Percentiles rank a stretch among this genome's conserved stretches.
phyloP scores from a whole-genome alignment of 2,797 vertebrate species.

The Alfaro cultratus region DNA sequence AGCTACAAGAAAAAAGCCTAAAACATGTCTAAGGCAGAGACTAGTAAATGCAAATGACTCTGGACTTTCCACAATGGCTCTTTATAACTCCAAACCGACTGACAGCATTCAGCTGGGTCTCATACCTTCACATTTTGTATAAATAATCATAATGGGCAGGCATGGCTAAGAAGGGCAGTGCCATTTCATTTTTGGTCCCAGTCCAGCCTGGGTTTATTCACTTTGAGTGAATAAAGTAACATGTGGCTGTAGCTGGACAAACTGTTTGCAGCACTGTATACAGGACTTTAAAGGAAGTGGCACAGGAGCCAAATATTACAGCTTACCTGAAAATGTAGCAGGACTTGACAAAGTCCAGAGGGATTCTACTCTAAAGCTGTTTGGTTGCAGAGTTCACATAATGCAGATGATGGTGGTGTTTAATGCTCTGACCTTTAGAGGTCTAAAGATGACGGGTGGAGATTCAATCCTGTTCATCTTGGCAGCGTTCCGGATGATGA shows the following conservation, averaged over 20 bases:
- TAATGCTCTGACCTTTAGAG: conserved; percentile 78
- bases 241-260: not conserved
- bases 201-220: too few relatives aligned
- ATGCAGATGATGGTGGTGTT: too few relatives aligned
- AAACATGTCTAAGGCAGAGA: too few relatives aligned
- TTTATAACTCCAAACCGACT: too few relatives aligned
- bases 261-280: not conserved
- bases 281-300: not conserved
- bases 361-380: not conserved
- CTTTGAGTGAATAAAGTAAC: not conserved
- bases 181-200: too few relatives aligned
- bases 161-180: too few relatives aligned
- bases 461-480: conserved; percentile 81
- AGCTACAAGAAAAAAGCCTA: too few relatives aligned
- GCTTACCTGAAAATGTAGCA: not conserved
- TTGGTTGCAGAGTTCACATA: not conserved
- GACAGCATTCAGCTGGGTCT: too few relatives aligned
- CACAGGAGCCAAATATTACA: not conserved
- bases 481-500: conserved; percentile 85
- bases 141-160: too few relatives aligned
- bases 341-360: not conserved
- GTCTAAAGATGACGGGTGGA: conserved; percentile 84
- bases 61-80: too few relatives aligned
- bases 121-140: too few relatives aligned
- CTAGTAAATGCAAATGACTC: too few relatives aligned